phyloP scores from a whole-genome alignment of 2,888 invertebrate species.

The Desoria tigrina region DNA sequence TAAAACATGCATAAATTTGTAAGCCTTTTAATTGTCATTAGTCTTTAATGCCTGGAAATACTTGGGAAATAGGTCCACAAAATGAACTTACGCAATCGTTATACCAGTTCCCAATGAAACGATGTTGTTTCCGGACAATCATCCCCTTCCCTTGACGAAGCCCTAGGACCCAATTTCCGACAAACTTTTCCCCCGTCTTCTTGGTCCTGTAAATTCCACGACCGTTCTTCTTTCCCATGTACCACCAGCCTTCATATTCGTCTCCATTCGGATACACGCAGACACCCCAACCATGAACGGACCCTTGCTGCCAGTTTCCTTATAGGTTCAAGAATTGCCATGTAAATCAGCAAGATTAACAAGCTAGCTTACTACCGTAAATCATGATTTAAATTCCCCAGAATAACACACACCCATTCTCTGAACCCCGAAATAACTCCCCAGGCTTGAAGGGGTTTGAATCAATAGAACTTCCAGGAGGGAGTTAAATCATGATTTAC shows the following conservation, averaged over 20 bases:
- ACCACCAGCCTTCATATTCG: conserved; percentile 53
- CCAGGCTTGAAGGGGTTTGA: no score
- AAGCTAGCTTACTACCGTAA: no score
- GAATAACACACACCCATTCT: no score
- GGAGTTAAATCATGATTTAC: no score
- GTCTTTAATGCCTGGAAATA: no score
- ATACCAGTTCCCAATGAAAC: conserved; percentile 73
- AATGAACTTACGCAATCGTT: conserved; percentile 59
- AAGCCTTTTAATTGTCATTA: no score
- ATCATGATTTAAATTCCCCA: no score
- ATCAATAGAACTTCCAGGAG: no score
- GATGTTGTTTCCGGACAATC: conserved; percentile 67
- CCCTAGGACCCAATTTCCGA: conserved; percentile 50
- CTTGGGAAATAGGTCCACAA: no score
- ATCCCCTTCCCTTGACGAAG: conserved; percentile 61
- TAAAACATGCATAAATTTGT: not conserved
- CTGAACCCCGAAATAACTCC: no score
- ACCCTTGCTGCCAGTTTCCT: conserved; percentile 67
- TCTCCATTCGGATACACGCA: conserved; percentile 56
- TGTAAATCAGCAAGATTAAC: no score
- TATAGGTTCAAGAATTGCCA: no score
- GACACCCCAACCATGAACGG: conserved; percentile 72
- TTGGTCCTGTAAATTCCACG: conserved; percentile 51
- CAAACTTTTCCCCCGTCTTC: conserved; percentile 49
- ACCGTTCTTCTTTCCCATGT: conserved; percentile 47